Percentiles rank a stretch among this genome's conserved stretches.
phyloP scores from a whole-genome alignment of 2,797 vertebrate genomes.

The Lagodon rhomboides region DNA sequence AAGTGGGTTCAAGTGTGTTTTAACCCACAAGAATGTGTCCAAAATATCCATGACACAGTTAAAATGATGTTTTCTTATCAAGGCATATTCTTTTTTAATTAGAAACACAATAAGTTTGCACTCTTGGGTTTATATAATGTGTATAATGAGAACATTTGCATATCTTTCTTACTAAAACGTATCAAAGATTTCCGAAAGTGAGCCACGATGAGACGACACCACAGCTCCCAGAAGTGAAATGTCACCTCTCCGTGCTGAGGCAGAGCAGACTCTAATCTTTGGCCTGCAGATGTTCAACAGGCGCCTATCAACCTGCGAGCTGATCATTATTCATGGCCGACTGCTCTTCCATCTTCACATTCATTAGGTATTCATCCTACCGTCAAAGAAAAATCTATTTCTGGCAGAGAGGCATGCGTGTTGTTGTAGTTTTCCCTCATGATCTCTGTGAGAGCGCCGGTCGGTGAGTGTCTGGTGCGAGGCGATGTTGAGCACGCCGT shows the following conservation, averaged over 20 bases:
- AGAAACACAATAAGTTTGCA: not conserved
- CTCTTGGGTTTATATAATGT: not conserved
- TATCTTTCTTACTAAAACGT: not conserved
- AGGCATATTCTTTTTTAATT: not conserved
- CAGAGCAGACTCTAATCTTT: conserved; percentile 58
- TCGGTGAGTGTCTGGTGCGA: conserved; percentile 58
- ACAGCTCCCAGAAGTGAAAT: conserved; percentile 32
- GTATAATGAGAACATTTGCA: not conserved
- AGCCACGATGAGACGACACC: not conserved
- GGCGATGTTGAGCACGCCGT: conserved; percentile 59
- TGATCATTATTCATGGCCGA: conserved; percentile 71
- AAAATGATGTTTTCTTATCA: not conserved
- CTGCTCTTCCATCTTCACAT: conserved; percentile 76
- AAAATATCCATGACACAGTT: not conserved
- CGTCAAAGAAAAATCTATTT: conserved; percentile 79
- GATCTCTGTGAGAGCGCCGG: conserved; percentile 42
- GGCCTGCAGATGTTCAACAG: conserved; percentile 75
- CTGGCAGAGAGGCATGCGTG: conserved; percentile 67
- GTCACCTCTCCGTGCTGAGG: conserved; percentile 17
- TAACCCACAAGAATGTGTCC: not conserved
- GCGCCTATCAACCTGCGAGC: conserved; percentile 71
- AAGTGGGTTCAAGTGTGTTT: not conserved
- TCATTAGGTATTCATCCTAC: conserved; percentile 79
- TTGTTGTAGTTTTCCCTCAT: conserved; percentile 72
- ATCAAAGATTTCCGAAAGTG: not conserved